phyloP scores from a whole-genome alignment of 2,797 vertebrate genomes.

The Petrocephalus sullivani region DNA sequence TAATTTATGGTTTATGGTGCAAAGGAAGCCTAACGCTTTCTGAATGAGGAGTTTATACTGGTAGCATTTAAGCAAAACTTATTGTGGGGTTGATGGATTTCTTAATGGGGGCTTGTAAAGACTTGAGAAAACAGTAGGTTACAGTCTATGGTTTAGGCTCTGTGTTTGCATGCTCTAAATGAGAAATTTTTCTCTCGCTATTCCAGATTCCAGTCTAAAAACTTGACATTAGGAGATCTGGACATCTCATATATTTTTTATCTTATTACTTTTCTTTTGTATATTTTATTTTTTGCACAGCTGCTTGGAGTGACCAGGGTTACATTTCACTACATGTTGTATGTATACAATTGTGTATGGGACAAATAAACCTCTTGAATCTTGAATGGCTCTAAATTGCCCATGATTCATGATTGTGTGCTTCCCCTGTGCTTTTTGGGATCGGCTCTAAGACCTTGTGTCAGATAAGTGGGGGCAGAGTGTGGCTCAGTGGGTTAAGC shows the following conservation, averaged over 20 bases:
- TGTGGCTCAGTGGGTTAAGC: too few species aligned
- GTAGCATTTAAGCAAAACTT: not conserved
- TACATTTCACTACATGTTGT: too few species aligned
- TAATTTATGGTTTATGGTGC: constrained; percentile 18
- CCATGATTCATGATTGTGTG: not conserved
- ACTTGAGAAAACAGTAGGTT: not conserved
- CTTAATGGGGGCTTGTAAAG: not conserved
- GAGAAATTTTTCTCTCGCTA: not conserved
- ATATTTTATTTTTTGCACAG: too few species aligned
- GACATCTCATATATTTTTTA: too few species aligned
- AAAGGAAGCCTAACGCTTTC: not conserved
- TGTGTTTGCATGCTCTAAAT: not conserved
- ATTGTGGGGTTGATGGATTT: not conserved
- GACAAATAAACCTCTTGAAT: too few species aligned
- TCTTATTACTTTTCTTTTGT: too few species aligned
- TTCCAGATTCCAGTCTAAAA: not conserved
- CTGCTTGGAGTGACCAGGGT: too few species aligned
- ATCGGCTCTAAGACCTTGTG: not conserved
- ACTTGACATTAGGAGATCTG: not conserved
- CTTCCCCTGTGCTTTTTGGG: not conserved
- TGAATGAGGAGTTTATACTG: constrained; percentile 8
- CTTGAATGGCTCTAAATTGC: not conserved
- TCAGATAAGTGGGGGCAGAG: not conserved
- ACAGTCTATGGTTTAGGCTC: not conserved
- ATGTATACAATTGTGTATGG: too few species aligned